Base-by-base conservation (phyloP, 2,113 vertebrate genomes). In the Laterallus jamaicensis region DNA sequence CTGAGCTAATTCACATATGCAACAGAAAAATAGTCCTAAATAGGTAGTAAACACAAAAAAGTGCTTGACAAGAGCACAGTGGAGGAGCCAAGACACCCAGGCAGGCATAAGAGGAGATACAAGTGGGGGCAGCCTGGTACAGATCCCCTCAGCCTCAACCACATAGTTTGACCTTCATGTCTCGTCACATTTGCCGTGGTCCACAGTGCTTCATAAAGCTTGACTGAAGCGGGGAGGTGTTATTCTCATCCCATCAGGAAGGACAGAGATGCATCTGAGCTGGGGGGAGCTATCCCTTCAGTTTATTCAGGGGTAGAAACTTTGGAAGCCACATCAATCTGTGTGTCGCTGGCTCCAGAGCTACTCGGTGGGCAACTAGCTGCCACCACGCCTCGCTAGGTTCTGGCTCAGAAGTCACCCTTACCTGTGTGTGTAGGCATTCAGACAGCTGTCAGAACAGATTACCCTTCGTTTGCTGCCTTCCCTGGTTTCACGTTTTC, bases 81-180 rank as follows among this genome's bases (percentile, higher is more conserved):
- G 28, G 54, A 70, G 19, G 37, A 68, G 21, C 13, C 6, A 47
- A 29, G 35, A 44, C 31, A 31, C 8, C 22, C 26, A 59, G 28
- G 22, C 20, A 62, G 10, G 47, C 59, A 1, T 49, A 58, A 77
- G 68, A 92, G 7, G 25, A 88, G 28, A 20, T 37, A 15, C 40
- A 76, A 80, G 16, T 31, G 1, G 12, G 8, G 19, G 16, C 32
- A 90, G 67, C 50, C 17, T 80, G 50, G 15, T 68, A 14, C 7
- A 68, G 54, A 47, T 20, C 5, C 14, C 29, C 32, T 80, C 55
- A 37, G 18, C 10, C 24, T 29, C n/a, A 49, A 39, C 0, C 2
- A 12, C 1, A 3, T 9, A 37, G 37, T 0, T 0, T n/a, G 79
- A 68, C 18, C 71, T 83, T 80, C n/a, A 44, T 8, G 19, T 44